Percentiles rank a stretch among this genome's conserved stretches.
phyloP scores from a whole-genome alignment of 2,888 invertebrate species.

The Disparrhopalites patrizii region DNA sequence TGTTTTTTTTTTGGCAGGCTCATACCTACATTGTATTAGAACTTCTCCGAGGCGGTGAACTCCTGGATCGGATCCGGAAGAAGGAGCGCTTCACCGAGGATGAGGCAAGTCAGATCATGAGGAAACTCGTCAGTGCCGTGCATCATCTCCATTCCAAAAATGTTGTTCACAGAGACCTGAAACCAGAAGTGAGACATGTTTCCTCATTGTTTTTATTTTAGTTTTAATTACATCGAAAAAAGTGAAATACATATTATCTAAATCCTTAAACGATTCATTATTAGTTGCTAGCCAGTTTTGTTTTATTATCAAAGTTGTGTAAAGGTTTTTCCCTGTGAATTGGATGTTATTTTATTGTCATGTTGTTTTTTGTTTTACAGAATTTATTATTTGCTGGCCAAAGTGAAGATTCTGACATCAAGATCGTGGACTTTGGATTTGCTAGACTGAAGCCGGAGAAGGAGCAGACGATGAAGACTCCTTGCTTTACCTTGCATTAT shows the following conservation, averaged over 20 bases:
- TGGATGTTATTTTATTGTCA: not conserved
- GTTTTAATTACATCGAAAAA: not conserved
- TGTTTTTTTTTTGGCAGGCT: conserved; percentile 53
- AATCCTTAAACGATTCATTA: not conserved
- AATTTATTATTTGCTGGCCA: conserved; percentile 66
- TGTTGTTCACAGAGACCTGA: conserved; percentile 88
- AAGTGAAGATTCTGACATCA: conserved; percentile 62
- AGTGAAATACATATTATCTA: not conserved
- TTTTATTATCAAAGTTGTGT: not conserved
- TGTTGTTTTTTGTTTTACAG: conserved; percentile 51
- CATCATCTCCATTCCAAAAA: conserved; percentile 76
- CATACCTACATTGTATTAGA: conserved; percentile 91
- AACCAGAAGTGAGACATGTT: conserved; percentile 70
- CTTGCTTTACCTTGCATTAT: conserved; percentile 91
- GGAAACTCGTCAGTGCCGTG: conserved; percentile 77
- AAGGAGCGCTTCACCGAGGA: conserved; percentile 69
- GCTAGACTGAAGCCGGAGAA: conserved; percentile 68
- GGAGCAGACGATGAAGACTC: conserved; percentile 64
- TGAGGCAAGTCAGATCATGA: conserved; percentile 72
- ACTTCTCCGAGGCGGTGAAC: conserved; percentile 76
- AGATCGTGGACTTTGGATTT: conserved; percentile 95
- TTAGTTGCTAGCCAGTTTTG: not conserved
- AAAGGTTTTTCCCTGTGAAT: not conserved
- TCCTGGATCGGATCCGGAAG: conserved; percentile 64
- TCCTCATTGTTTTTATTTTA: not conserved